Evolutionary conservation across 2,113 vertebrate species (phyloP).

Genomic region (Bos taurus): ARS-UCD2.0 NC_037351.1:24640001-24640500

Average conservation of each 20-base stretch:
- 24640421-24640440: neutral
- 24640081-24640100: neutral
- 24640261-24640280: neutral
- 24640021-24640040: neutral
- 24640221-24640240: neutral
- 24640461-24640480: neutral
- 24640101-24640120: neutral
- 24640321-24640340: neutral
- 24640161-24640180: neutral
- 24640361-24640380: neutral
- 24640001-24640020: neutral
- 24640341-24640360: neutral
- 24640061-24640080: neutral
- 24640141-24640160: neutral
- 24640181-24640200: neutral
- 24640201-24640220: neutral
- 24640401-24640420: neutral
- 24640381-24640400: neutral
- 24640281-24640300: constrained; percentile 16
- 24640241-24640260: neutral
- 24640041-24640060: neutral
- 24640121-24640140: neutral
- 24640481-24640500: neutral
- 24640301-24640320: neutral
- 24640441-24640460: neutral